phyloP scores from a whole-genome alignment of 1,140 invertebrate species.

The Drosophila melanogaster region DNA sequence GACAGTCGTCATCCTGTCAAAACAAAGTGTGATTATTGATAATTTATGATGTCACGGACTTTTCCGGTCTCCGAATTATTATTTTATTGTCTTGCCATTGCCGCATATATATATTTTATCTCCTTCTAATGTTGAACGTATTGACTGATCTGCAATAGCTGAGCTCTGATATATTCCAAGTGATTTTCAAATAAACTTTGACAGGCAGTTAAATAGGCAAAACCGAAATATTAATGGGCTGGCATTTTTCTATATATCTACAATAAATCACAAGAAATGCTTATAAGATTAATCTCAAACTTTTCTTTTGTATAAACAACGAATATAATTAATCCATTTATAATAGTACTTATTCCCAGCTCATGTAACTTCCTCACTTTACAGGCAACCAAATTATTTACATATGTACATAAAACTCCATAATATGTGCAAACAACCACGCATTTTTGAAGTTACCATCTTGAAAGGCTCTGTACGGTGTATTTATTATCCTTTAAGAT shows the following conservation, averaged over 20 bases:
- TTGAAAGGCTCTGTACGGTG: neutral
- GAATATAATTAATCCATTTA: too few relatives aligned
- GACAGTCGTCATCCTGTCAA: slow-evolving; percentile 80
- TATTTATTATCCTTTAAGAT: slow-evolving; percentile 30
- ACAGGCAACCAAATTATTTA: neutral
- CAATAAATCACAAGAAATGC: too few relatives aligned
- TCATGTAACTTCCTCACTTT: neutral
- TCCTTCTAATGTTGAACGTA: slow-evolving; percentile 17
- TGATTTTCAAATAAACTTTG: slow-evolving; percentile 24
- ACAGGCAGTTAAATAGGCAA: slow-evolving; percentile 12
- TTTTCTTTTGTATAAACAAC: too few relatives aligned
- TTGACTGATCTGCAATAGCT: slow-evolving; percentile 4
- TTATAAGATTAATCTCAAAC: too few relatives aligned
- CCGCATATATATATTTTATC: slow-evolving; percentile 33
- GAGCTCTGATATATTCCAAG: slow-evolving; percentile 21
- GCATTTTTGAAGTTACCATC: slow-evolving; percentile 6
- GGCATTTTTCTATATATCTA: too few relatives aligned
- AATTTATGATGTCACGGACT: slow-evolving; percentile 83
- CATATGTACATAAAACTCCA: neutral
- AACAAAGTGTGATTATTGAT: slow-evolving; percentile 84
- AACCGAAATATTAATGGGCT: neutral
- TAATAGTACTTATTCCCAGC: too few relatives aligned
- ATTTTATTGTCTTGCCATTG: slow-evolving; percentile 58
- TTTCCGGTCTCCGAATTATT: slow-evolving; percentile 66
- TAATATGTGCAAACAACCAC: slow-evolving; percentile 19